Evolutionary conservation across 2,113 vertebrate genomes (phyloP).

Genomic region (Pollimyrus isidori): DNA sequence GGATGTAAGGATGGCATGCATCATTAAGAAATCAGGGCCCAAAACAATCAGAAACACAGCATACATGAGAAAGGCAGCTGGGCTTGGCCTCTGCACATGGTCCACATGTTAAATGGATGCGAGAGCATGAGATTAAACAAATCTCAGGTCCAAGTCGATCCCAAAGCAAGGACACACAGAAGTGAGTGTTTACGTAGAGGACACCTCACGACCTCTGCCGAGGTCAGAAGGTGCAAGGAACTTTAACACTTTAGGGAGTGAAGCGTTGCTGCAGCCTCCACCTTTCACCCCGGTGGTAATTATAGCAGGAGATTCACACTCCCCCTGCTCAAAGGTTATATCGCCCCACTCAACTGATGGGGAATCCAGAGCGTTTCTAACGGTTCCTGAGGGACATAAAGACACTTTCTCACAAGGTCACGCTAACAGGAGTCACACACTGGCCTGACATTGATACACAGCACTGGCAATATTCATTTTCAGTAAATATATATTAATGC

Average conservation of each 20-base stretch:
- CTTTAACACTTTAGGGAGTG: not conserved
- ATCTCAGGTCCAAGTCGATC: not conserved
- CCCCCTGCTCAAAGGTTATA: constrained; percentile 13
- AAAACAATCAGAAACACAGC: not conserved
- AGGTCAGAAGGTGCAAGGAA: not conserved
- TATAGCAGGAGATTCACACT: not conserved
- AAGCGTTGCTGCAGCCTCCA: not conserved
- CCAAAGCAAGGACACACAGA: not conserved
- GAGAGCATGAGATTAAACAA: not conserved
- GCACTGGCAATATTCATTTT: not conserved
- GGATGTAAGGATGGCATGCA: too few relatives aligned
- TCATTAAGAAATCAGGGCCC: not conserved
- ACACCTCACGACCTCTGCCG: not conserved
- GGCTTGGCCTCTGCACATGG: not conserved
- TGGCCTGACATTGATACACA: not conserved
- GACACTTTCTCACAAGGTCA: not conserved
- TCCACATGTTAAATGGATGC: not conserved
- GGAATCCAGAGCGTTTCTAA: not conserved
- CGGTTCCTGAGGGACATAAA: constrained; percentile 17
- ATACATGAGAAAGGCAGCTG: not conserved
- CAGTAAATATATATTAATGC: not conserved
- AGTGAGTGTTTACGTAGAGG: too few relatives aligned
- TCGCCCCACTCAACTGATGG: constrained; percentile 18
- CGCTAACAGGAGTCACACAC: not conserved
- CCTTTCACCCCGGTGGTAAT: not conserved